phyloP scores from a whole-genome alignment of 1,140 invertebrate genomes.

The Drepana arcuata region DNA sequence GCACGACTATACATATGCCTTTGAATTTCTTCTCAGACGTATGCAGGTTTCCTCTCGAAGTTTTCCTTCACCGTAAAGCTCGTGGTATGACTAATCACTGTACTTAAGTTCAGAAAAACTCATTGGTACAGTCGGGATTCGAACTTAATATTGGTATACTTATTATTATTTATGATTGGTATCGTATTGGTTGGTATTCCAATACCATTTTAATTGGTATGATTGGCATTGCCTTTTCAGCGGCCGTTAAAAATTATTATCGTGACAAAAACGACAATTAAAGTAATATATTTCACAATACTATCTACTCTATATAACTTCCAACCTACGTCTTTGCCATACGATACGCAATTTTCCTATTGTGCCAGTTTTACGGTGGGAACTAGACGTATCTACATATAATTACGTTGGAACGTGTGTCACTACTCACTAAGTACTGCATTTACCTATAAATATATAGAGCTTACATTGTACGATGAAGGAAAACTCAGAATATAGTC shows the following conservation, averaged over 20 bases:
- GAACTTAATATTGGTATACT: not conserved
- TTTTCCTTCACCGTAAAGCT: too few relatives aligned
- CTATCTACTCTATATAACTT: conserved; percentile 21
- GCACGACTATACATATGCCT: too few relatives aligned
- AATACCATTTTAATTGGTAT: not conserved
- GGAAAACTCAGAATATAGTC: too few relatives aligned
- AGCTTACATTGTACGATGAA: too few relatives aligned
- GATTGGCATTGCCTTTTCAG: not conserved
- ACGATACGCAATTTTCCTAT: conserved; percentile 44
- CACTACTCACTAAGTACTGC: conserved; percentile 5
- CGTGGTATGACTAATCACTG: too few relatives aligned
- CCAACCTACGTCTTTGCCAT: conserved; percentile 10
- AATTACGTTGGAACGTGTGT: conserved; percentile 11
- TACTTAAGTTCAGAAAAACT: not conserved
- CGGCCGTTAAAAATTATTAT: too few relatives aligned
- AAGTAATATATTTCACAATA: too few relatives aligned
- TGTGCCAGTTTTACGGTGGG: conserved; percentile 36
- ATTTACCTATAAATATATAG: too few relatives aligned
- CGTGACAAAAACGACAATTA: too few relatives aligned
- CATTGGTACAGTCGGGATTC: not conserved
- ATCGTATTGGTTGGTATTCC: not conserved
- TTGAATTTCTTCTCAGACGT: too few relatives aligned
- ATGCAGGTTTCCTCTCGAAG: too few relatives aligned
- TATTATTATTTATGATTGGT: not conserved
- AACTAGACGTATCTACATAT: conserved; percentile 14